Conservation (phyloP, 2,113 vertebrate species). For the Marmota monax region DNA sequence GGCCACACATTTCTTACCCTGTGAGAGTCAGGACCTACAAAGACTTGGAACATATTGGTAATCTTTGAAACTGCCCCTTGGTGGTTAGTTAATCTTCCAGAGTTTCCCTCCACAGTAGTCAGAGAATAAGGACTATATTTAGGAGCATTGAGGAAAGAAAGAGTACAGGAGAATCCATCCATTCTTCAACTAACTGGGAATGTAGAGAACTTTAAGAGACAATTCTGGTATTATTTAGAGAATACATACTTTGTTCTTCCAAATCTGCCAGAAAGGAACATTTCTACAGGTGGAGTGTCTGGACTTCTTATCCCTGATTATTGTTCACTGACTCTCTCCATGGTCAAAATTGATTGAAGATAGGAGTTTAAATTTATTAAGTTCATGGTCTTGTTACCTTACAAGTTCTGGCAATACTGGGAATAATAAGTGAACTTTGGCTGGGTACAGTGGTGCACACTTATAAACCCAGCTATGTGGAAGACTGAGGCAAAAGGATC, state of each 20-base stretch:
- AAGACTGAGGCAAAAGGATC: background rate
- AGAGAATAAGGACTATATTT: slow-evolving; percentile 34
- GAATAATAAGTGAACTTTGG: slow-evolving; percentile 13
- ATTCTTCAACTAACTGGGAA: slow-evolving; percentile 48
- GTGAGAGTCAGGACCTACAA: slow-evolving; percentile 29
- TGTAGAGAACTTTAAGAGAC: background rate
- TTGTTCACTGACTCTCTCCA: background rate
- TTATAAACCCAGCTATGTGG: too few species aligned
- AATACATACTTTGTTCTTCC: slow-evolving; percentile 39
- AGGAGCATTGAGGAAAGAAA: slow-evolving; percentile 17
- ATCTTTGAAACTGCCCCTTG: slow-evolving; percentile 50
- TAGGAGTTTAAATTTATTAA: slow-evolving; percentile 45
- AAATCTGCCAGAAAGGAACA: slow-evolving; percentile 23
- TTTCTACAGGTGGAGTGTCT: background rate
- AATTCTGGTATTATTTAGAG: slow-evolving; percentile 1
- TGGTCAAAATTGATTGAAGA: slow-evolving; percentile 44
- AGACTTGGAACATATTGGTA: slow-evolving; percentile 44
- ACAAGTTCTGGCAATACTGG: background rate
- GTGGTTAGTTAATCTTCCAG: slow-evolving; percentile 20
- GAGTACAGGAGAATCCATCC: background rate
- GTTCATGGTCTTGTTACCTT: slow-evolving; percentile 8
- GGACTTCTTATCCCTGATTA: background rate
- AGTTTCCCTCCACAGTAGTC: slow-evolving; percentile 3
- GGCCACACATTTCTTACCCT: slow-evolving; percentile 21
- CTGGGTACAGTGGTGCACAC: background rate